Evolutionary conservation across 1,140 invertebrate genomes (phyloP).

Genomic region (Uloborus diversus): DNA sequence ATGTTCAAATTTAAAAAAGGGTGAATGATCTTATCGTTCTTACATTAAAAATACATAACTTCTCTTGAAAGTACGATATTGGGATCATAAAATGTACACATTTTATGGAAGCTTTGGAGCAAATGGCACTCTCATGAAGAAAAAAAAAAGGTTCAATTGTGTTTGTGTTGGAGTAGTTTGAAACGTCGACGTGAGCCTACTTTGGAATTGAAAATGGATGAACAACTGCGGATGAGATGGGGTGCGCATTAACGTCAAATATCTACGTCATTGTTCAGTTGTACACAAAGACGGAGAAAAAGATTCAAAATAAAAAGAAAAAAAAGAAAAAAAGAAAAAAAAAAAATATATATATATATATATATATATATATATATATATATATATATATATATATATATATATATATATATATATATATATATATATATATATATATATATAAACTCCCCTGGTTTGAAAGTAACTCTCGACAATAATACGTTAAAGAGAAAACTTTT

Average conservation of each 20-base stretch:
- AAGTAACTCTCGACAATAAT: constrained; percentile 56
- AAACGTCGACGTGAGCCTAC: constrained; percentile 28
- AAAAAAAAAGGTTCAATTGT: constrained; percentile 16
- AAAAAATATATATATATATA: no score
- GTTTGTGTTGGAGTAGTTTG: constrained; percentile 40
- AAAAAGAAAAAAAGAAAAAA: not conserved
- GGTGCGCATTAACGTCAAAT: constrained; percentile 46
- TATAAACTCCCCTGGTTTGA: constrained; percentile 34
- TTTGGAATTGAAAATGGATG: constrained; percentile 54
- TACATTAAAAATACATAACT: no score
- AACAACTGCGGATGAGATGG: constrained; percentile 12
- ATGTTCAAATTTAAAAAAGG: no score
- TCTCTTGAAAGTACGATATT: no score
- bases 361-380: no score
- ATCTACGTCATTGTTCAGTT: constrained; percentile 43
- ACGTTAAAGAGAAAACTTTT: constrained; percentile 57
- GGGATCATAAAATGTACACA: not conserved
- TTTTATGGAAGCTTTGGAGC: not conserved
- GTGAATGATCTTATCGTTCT: no score
- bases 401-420: no score
- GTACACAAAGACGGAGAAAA: constrained; percentile 21
- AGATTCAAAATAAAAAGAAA: not conserved
- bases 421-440: no score
- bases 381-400: no score
- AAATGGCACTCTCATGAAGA: constrained; percentile 15